Evolutionary conservation across 2,888 invertebrate species (phyloP), one percentile per base, ranked within the genome.

Genomic region (Nemapogon koenigi): DNA sequence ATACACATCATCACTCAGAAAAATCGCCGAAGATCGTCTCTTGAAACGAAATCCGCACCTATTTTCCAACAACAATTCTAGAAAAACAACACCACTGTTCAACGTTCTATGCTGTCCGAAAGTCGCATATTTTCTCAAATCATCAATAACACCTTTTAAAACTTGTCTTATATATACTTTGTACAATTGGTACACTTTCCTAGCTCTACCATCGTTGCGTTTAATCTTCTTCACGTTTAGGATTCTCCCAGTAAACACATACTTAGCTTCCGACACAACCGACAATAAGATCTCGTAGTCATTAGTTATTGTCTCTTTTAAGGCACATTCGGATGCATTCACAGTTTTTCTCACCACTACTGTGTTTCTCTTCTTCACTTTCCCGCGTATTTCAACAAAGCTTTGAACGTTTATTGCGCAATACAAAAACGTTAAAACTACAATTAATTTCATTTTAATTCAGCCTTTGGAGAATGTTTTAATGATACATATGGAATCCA

Each of bases 201-300:
- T 60, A 46, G 58, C 59, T 42, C 63, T 62, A 49, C 59, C 67
- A 48, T 47, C 55, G 31, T 66, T 70, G 40, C 69, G 72, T 54
- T 66, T 75, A 62, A 75, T 72, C 66, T 72, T 75, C 59, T 59
- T 72, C 56, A 76, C 70, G 57, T 66, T 73, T 48, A 78, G 57
- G 48, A 78, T 73, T 48, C 75, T 62, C 45, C 75, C 76, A 44
- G 75, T 72, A 63, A 78, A 78, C 63, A 78, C 70, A 61, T 78
- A 76, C 65, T 73, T 73, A 59, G 76, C 75, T 62, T 76, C 76
- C 59, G 76, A 76, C 54, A 78, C 76, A 52, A 70, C 72, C 52
- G 76, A 78, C 59, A 75, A 69, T 66, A 78, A 57, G 67, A 76
- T 73, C 69, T 76, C 76, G 58, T 75, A 76, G 69, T 78, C 76